A percentile compares a stretch with the other conserved stretches of the same genome.
Conservation (phyloP, 2,113 vertebrate genomes). For the Syngnathus scovelli region DNA sequence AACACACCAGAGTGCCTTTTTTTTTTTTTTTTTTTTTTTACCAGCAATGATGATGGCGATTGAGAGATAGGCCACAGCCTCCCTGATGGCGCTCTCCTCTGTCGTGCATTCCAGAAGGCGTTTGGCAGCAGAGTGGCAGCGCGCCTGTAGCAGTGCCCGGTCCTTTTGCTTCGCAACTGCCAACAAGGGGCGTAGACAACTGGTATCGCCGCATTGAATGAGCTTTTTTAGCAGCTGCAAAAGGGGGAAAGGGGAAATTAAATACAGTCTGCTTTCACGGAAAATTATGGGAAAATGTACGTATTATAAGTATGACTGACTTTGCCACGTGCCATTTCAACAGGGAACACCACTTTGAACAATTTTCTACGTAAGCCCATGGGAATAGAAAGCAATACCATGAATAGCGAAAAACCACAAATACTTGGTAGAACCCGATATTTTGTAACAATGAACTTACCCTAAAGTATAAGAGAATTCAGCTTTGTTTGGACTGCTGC, state of each 20-base stretch:
- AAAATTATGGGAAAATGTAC: background rate
- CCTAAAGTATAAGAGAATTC: background rate
- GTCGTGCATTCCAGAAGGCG: constrained; percentile 67
- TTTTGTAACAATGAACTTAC: too few species aligned
- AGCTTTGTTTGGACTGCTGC: background rate
- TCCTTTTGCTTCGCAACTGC: constrained; percentile 77
- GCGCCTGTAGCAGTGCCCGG: constrained; percentile 68
- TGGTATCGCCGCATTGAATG: constrained; percentile 76
- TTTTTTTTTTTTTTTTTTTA: constrained; percentile 34
- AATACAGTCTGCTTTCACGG: background rate
- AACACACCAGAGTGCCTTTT: background rate
- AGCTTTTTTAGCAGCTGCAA: constrained; percentile 86
- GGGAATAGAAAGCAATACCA: too few species aligned
- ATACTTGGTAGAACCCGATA: too few species aligned
- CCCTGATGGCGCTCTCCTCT: constrained; percentile 67
- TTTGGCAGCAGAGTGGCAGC: constrained; percentile 78
- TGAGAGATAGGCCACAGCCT: constrained; percentile 85
- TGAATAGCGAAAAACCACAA: too few species aligned
- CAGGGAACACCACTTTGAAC: background rate
- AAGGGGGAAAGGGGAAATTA: background rate
- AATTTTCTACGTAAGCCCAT: background rate
- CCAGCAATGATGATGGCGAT: constrained; percentile 87
- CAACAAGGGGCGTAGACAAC: constrained; percentile 80
- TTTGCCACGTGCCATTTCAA: background rate
- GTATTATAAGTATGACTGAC: background rate